Conservation (phyloP, 2,888 invertebrate species). For the Operophtera brumata region DNA sequence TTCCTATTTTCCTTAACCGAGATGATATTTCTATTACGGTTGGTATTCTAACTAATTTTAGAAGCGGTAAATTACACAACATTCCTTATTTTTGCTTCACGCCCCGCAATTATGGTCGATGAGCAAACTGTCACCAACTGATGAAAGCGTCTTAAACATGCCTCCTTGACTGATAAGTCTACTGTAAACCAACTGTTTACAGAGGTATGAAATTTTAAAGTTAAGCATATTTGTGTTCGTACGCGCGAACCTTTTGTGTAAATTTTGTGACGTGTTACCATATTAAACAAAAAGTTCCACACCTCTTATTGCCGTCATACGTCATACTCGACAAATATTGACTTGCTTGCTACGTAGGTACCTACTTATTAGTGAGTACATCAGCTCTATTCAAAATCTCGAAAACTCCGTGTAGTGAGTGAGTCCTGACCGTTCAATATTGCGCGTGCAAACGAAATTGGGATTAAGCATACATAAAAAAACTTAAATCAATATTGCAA, state of each 20-base stretch:
- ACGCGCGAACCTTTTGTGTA: slow-evolving; percentile 11
- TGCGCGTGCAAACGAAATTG: not conserved
- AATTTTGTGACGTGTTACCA: slow-evolving; percentile 52
- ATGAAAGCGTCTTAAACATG: not conserved
- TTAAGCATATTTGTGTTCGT: not conserved
- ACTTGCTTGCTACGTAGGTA: slow-evolving; percentile 49
- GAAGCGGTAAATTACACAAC: not conserved
- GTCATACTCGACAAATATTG: slow-evolving; percentile 65
- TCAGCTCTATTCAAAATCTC: too few relatives aligned
- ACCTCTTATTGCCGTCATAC: slow-evolving; percentile 54
- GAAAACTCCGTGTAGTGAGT: too few relatives aligned
- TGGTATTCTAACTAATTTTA: not conserved
- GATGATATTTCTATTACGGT: slow-evolving; percentile 3
- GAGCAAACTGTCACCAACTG: not conserved
- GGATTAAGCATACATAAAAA: not conserved
- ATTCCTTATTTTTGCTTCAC: not conserved
- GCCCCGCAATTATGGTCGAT: not conserved
- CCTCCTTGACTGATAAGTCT: not conserved
- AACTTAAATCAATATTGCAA: slow-evolving; percentile 3
- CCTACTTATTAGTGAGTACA: too few relatives aligned
- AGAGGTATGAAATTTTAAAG: not conserved
- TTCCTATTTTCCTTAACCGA: slow-evolving; percentile 6
- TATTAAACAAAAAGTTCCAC: slow-evolving; percentile 66
- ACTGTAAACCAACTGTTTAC: not conserved
- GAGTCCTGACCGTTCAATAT: not conserved